Conservation (phyloP, 1,140 invertebrate genomes). For the Holotrichia oblita region DNA sequence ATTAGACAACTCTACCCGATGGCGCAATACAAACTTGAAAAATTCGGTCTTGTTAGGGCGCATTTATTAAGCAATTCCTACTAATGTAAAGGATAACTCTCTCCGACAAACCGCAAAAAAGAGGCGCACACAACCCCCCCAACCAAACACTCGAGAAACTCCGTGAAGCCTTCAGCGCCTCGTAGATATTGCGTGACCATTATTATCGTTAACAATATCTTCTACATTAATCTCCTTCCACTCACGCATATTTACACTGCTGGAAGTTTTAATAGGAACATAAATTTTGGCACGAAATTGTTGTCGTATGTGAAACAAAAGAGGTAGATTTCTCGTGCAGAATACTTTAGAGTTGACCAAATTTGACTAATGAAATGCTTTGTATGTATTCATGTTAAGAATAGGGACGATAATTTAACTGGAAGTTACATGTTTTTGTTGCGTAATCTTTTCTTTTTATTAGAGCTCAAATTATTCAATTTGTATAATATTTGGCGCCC, state of each 20-base stretch:
- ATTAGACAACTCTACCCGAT: background rate
- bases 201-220: slow-evolving; percentile 30
- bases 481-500: no score
- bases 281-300: slow-evolving; percentile 9
- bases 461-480: no score
- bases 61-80: background rate
- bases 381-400: no score
- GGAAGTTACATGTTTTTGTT: no score
- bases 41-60: background rate
- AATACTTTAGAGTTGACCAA: no score
- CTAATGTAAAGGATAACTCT: background rate
- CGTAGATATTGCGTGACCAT: slow-evolving; percentile 22
- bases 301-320: slow-evolving; percentile 2
- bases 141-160: background rate
- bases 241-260: slow-evolving; percentile 30
- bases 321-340: no score
- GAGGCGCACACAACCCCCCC: background rate
- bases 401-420: no score
- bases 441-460: no score
- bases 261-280: slow-evolving; percentile 34
- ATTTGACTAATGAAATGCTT: no score
- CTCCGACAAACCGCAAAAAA: background rate
- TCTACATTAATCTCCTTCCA: slow-evolving; percentile 10
- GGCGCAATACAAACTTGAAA: background rate
- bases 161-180: background rate